phyloP scores from a whole-genome alignment of 2,113 vertebrate genomes.

The Porphyrio hochstetteri region DNA sequence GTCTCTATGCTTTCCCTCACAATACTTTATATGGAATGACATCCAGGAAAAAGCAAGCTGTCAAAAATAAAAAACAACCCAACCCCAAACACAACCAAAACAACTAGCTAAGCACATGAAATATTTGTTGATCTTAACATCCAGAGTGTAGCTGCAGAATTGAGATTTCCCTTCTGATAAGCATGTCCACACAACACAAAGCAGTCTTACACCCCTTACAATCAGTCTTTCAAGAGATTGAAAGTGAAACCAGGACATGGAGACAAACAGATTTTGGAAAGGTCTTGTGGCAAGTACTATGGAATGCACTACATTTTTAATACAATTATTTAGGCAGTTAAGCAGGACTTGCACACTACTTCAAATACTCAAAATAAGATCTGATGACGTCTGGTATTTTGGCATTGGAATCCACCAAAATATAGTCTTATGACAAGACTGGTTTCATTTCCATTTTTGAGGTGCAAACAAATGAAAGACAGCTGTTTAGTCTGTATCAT shows the following conservation, averaged over 20 bases:
- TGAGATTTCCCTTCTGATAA: background rate
- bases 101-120: background rate
- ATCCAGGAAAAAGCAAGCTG: background rate
- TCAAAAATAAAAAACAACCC: background rate
- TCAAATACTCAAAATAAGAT: background rate
- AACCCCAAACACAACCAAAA: background rate
- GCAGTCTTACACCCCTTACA: background rate
- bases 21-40: background rate
- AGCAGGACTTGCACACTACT: background rate
- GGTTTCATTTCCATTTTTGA: background rate
- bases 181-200: background rate
- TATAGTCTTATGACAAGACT: background rate
- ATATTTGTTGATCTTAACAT: conserved; percentile 19
- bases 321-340: background rate
- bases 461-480: background rate
- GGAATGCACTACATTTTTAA: background rate
- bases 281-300: background rate
- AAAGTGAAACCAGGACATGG: background rate
- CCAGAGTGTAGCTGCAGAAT: background rate
- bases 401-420: background rate
- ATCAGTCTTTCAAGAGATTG: background rate
- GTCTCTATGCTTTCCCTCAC: background rate
- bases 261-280: background rate
- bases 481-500: background rate
- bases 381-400: background rate